These are phyloP conservation scores for Agriopis leucophaearia DNA, from an alignment of 2,888 invertebrate genomes.

Conservation along the genomic window DNA sequence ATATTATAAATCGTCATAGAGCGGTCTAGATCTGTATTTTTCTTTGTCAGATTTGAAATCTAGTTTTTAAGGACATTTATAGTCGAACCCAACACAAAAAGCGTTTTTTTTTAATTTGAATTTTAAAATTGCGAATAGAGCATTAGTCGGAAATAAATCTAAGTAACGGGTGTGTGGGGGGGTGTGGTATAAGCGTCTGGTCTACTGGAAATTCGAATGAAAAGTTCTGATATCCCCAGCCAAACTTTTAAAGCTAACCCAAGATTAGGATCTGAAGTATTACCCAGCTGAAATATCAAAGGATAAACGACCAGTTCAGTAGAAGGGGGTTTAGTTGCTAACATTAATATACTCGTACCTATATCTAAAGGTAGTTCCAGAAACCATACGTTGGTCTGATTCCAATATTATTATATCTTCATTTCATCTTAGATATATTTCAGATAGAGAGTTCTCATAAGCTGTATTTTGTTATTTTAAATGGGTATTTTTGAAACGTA, in stretches of 20 bases:
- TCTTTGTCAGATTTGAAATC: too few relatives aligned
- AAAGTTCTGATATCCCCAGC: conserved; percentile 1
- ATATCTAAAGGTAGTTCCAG: conserved; percentile 1
- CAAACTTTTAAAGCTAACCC: conserved; percentile 18
- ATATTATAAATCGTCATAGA: too few relatives aligned
- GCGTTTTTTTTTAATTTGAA: too few relatives aligned
- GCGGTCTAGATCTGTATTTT: too few relatives aligned
- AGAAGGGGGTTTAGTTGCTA: neutral
- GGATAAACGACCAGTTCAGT: neutral
- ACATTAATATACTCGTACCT: conserved; percentile 7
- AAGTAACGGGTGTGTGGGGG: neutral
- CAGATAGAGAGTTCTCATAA: neutral
- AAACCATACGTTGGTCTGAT: conserved; percentile 6
- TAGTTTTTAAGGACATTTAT: too few relatives aligned
- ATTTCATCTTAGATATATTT: conserved; percentile 8
- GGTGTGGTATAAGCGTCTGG: neutral
- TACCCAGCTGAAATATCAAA: conserved; percentile 1
- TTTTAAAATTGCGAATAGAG: neutral
- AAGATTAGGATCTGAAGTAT: conserved; percentile 21
- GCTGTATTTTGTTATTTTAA: neutral
- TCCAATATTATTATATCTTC: neutral
- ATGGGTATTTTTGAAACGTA: neutral
- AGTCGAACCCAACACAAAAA: too few relatives aligned
- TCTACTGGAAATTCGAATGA: neutral
- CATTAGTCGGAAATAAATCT: neutral